phyloP scores from a whole-genome alignment of 2,797 vertebrate species.

The Phrynocephalus vlangalii region DNA sequence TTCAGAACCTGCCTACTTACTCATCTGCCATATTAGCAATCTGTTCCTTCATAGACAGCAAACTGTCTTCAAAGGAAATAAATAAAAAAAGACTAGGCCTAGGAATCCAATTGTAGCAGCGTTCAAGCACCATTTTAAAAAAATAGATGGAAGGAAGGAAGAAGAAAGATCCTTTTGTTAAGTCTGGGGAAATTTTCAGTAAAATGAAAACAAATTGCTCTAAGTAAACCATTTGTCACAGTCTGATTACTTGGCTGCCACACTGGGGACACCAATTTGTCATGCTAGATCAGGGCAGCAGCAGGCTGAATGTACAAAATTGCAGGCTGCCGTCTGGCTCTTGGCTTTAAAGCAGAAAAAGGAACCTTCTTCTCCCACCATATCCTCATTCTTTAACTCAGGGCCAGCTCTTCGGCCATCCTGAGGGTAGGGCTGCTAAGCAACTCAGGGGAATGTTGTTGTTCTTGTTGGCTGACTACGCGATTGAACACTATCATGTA shows the following conservation, averaged over 20 bases:
- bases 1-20: not conserved
- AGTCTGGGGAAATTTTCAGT: slow-evolving; percentile 80
- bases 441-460: not conserved
- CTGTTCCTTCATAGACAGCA: not conserved
- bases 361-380: slow-evolving; percentile 42
- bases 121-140: slow-evolving; percentile 62
- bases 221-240: slow-evolving; percentile 87
- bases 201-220: slow-evolving; percentile 87
- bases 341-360: slow-evolving; percentile 46
- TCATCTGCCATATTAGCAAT: not conserved
- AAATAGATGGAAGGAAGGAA: not conserved
- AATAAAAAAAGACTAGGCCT: slow-evolving; percentile 25
- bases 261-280: slow-evolving; percentile 85
- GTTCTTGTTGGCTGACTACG: not conserved
- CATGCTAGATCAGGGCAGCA: slow-evolving; percentile 82
- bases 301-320: slow-evolving; percentile 75
- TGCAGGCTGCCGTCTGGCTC: slow-evolving; percentile 74
- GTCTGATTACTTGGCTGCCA: slow-evolving; percentile 85
- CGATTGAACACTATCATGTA: not conserved
- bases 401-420: not conserved
- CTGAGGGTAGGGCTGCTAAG: not conserved
- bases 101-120: slow-evolving; percentile 46
- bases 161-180: slow-evolving; percentile 67
- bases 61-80: not conserved
- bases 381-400: slow-evolving; percentile 46